These are phyloP conservation scores for Oxyteleia sp. DNA, from an alignment of 2,888 invertebrate species.

Conservation along the genomic window DNA sequence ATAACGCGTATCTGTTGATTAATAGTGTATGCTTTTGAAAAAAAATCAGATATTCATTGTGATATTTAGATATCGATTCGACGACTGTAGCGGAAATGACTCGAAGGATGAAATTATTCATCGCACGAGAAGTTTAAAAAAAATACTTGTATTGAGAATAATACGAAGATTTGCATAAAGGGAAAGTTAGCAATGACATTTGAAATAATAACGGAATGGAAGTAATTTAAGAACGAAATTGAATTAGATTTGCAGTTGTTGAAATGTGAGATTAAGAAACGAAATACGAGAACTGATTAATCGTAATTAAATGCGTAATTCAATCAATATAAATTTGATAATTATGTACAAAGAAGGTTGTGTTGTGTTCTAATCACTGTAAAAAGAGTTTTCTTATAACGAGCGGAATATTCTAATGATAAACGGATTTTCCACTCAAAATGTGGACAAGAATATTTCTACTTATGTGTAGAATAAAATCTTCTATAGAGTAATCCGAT, in stretches of 20 bases:
- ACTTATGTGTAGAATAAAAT: too few relatives aligned
- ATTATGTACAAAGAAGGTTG: too few relatives aligned
- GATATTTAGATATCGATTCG: constrained; percentile 53
- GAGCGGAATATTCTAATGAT: too few relatives aligned
- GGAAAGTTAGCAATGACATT: constrained; percentile 28
- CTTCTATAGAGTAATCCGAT: too few relatives aligned
- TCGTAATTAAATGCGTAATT: too few relatives aligned
- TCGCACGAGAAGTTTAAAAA: constrained; percentile 11
- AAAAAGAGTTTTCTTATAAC: too few relatives aligned
- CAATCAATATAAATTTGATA: too few relatives aligned
- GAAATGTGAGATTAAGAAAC: too few relatives aligned
- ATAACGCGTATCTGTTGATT: constrained; percentile 23
- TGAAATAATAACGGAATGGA: constrained; percentile 5
- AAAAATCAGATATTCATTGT: constrained; percentile 27
- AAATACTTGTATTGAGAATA: constrained; percentile 1
- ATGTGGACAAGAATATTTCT: too few relatives aligned
- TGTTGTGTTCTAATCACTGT: too few relatives aligned
- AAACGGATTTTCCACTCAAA: too few relatives aligned
- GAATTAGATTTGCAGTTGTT: background rate
- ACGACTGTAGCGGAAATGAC: constrained; percentile 2
- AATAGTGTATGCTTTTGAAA: constrained; percentile 13
- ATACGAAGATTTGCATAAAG: constrained; percentile 4
- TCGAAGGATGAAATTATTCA: constrained; percentile 38
- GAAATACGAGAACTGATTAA: background rate
- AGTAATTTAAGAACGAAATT: background rate